A percentile compares a stretch with the other conserved stretches of the same genome.
Evolutionary conservation across 2,888 invertebrate species (phyloP).

Genomic region (Morpho helenor): DNA sequence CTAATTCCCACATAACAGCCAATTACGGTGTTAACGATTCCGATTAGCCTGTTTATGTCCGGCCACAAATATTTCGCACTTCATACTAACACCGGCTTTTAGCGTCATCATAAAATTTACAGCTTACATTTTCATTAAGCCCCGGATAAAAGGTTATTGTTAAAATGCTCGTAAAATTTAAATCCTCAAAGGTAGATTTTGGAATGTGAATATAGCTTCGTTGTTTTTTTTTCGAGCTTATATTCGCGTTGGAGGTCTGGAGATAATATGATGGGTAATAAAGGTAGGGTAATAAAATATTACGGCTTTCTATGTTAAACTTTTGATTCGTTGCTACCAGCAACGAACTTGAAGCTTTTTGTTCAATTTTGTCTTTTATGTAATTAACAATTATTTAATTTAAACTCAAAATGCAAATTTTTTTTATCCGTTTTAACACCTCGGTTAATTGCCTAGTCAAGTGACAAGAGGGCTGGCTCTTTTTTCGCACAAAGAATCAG

Average conservation of each 20-base stretch:
- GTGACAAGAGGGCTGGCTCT: no score
- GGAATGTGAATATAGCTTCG: slow-evolving; percentile 21
- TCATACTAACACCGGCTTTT: slow-evolving; percentile 43
- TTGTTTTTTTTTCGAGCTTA: not conserved
- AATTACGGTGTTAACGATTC: slow-evolving; percentile 42
- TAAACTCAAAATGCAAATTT: no score
- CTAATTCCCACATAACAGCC: slow-evolving; percentile 36
- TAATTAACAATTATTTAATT: no score
- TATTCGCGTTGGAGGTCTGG: not conserved
- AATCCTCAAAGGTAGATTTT: slow-evolving; percentile 24
- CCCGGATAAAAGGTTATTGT: slow-evolving; percentile 28
- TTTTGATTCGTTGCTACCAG: no score
- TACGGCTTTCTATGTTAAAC: no score
- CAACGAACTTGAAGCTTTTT: no score
- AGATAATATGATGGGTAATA: no score
- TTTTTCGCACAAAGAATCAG: no score
- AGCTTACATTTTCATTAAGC: slow-evolving; percentile 35
- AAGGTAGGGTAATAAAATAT: no score
- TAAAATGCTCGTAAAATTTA: slow-evolving; percentile 30
- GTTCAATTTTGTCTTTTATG: no score
- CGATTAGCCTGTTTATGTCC: slow-evolving; percentile 31
- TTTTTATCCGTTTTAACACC: no score
- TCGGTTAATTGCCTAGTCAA: no score
- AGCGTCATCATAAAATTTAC: slow-evolving; percentile 47
- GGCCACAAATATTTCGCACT: slow-evolving; percentile 31